phyloP scores from a whole-genome alignment of 1,140 invertebrate genomes.

The Archivesica marissinica region DNA sequence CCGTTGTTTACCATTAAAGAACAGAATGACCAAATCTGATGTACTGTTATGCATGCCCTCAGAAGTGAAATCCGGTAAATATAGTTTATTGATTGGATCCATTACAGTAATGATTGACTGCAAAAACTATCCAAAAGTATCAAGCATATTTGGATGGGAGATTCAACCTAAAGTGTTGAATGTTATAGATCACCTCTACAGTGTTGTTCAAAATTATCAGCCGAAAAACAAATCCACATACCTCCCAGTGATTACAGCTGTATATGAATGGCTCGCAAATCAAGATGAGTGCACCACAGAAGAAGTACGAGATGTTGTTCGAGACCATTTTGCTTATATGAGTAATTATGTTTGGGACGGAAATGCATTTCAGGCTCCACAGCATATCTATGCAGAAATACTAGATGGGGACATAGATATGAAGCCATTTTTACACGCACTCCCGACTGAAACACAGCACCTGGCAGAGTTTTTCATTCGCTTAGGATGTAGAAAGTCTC shows the following conservation, averaged over 20 bases:
- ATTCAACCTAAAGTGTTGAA: not conserved
- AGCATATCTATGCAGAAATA: not conserved
- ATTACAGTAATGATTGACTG: conserved; percentile 1
- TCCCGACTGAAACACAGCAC: conserved; percentile 17
- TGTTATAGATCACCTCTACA: conserved; percentile 45
- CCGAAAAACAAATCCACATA: not conserved
- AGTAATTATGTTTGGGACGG: conserved; percentile 43
- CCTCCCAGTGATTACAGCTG: conserved; percentile 3
- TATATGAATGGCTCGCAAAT: conserved; percentile 31
- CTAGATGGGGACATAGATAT: conserved; percentile 11
- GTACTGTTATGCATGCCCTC: not conserved
- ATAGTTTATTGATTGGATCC: not conserved
- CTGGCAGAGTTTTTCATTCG: conserved; percentile 1
- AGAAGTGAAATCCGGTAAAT: not conserved
- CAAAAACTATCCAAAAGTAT: not conserved
- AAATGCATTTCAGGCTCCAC: conserved; percentile 10
- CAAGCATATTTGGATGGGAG: conserved; percentile 14
- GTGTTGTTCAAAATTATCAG: not conserved
- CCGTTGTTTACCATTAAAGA: not conserved
- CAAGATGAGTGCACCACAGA: not conserved
- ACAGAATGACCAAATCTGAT: not conserved
- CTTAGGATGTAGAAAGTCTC: conserved; percentile 13
- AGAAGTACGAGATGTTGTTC: not conserved
- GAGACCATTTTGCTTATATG: not conserved
- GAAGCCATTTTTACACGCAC: conserved; percentile 9